Conservation (phyloP, 2,113 vertebrate species). For the Conger conger region DNA sequence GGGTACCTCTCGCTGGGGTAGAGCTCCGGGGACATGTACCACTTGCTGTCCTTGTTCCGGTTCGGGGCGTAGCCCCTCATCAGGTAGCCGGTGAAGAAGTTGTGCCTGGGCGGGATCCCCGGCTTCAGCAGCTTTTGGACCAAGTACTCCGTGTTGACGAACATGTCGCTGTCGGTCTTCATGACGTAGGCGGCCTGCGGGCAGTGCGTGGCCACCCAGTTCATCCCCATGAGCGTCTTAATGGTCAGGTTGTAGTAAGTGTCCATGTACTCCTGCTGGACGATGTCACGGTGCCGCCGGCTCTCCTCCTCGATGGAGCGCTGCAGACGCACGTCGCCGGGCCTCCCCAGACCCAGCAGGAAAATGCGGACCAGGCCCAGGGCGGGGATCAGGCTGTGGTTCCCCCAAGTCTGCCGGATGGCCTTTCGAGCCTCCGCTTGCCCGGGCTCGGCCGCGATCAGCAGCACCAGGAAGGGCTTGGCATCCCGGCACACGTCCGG, state of each 20-base stretch:
- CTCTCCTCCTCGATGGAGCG: conserved; percentile 82
- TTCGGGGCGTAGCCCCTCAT: conserved; percentile 89
- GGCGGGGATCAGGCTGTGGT: conserved; percentile 77
- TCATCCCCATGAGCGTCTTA: conserved; percentile 97
- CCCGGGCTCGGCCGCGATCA: conserved; percentile 86
- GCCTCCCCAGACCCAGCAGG: conserved; percentile 79
- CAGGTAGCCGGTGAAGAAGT: conserved; percentile 92
- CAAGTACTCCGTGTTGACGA: conserved; percentile 93
- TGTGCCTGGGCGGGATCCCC: conserved; percentile 73
- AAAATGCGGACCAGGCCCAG: conserved; percentile 80
- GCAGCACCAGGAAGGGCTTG: conserved; percentile 83
- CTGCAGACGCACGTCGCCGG: conserved; percentile 73
- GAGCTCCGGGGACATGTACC: conserved; percentile 91
- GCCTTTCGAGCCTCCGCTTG: conserved; percentile 86
- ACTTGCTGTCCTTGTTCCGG: conserved; percentile 91
- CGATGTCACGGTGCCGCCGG: conserved; percentile 80
- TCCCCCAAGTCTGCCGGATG: conserved; percentile 95
- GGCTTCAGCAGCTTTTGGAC: conserved; percentile 88
- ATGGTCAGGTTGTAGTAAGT: conserved; percentile 94
- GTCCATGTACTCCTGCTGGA: conserved; percentile 93
- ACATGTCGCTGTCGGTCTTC: conserved; percentile 99
- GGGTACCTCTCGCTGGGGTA: conserved; percentile 89
- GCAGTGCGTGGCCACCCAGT: conserved; percentile 91
- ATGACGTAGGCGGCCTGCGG: conserved; percentile 83
- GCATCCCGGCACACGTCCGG: conserved; percentile 78